Evolutionary conservation across 2,113 vertebrate species (phyloP).

Genomic region (Calidris pygmaea): DNA sequence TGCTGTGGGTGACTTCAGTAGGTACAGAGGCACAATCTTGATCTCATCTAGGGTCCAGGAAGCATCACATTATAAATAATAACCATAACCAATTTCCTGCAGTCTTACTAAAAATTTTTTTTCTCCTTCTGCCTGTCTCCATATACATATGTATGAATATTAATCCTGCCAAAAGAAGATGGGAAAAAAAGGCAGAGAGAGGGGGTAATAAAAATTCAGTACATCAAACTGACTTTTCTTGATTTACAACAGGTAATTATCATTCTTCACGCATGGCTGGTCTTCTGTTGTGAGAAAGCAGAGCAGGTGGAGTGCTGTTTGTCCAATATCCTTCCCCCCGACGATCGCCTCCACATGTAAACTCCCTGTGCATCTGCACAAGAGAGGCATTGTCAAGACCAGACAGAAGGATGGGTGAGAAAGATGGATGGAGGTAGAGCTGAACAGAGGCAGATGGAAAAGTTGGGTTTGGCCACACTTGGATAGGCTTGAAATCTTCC

Average conservation of each 20-base stretch:
- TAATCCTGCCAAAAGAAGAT: background rate
- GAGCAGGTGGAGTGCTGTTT: conserved; percentile 20
- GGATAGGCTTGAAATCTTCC: background rate
- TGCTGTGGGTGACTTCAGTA: background rate
- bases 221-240: background rate
- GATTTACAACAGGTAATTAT: conserved; percentile 58
- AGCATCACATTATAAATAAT: background rate
- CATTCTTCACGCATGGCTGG: conserved; percentile 3
- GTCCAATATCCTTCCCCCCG: background rate
- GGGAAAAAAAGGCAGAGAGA: background rate
- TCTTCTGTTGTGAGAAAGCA: background rate
- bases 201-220: conserved; percentile 36
- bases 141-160: background rate
- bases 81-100: background rate
- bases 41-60: background rate
- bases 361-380: background rate
- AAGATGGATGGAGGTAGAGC: background rate
- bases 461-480: background rate
- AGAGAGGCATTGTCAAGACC: background rate
- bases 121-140: background rate
- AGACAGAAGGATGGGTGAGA: background rate
- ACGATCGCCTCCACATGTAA: background rate
- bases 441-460: background rate
- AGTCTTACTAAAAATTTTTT: background rate
- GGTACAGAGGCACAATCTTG: background rate